Conservation (phyloP, 1,140 invertebrate genomes). For the Drosophila kikkawai region DNA sequence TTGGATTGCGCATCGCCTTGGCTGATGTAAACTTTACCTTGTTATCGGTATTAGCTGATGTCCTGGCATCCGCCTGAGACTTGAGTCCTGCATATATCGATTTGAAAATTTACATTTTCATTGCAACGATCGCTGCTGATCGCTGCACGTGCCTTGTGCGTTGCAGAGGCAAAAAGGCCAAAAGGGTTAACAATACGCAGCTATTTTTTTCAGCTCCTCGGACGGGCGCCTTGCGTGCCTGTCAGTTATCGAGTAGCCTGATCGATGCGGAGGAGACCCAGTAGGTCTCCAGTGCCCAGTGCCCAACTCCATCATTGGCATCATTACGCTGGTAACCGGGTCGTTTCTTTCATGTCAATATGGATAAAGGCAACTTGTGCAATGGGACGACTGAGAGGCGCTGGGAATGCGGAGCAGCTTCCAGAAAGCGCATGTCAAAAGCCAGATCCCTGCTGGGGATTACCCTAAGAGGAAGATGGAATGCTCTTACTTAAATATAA, state of each 20-base stretch:
- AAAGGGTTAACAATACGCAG: constrained; percentile 27
- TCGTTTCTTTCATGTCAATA: constrained; percentile 77
- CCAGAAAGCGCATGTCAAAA: constrained; percentile 48
- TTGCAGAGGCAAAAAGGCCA: constrained; percentile 6
- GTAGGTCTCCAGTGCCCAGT: constrained; percentile 8
- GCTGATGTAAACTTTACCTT: constrained; percentile 46
- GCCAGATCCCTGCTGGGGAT: neutral
- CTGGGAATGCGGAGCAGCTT: constrained; percentile 60
- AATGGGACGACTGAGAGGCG: neutral
- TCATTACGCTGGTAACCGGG: constrained; percentile 46
- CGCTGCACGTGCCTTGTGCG: constrained; percentile 57
- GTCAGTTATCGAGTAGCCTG: constrained; percentile 66
- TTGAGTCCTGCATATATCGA: constrained; percentile 61
- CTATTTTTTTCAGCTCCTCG: constrained; percentile 13
- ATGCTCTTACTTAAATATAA: constrained; percentile 16
- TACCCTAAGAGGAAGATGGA: no score
- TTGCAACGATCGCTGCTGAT: constrained; percentile 24
- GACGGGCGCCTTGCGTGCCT: constrained; percentile 76
- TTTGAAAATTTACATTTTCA: constrained; percentile 76
- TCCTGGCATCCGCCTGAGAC: constrained; percentile 50
- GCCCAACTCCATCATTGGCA: constrained; percentile 14
- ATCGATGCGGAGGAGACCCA: constrained; percentile 57
- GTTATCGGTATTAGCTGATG: constrained; percentile 69
- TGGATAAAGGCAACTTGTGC: constrained; percentile 63
- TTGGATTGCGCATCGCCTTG: constrained; percentile 36